These are phyloP conservation scores for Synaphobranchus kaupii DNA, from an alignment of 2,797 vertebrate genomes.

Conservation along the genomic window DNA sequence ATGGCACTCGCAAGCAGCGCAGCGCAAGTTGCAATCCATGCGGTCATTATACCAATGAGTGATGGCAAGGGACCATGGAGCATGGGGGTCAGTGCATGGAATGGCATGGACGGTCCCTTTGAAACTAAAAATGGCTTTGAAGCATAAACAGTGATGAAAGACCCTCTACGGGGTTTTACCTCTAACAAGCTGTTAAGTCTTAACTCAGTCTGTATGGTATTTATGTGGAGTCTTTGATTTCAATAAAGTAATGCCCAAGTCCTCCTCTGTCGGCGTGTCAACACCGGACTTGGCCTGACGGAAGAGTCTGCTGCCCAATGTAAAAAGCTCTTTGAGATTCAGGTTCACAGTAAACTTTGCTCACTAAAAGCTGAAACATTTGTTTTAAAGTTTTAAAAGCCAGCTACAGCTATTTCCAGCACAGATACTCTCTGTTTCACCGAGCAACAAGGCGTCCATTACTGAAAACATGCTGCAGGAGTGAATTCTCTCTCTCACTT, in stretches of 20 bases:
- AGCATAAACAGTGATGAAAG: background rate
- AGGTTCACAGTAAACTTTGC: background rate
- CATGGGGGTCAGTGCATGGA: background rate
- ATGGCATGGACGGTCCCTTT: background rate
- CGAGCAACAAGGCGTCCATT: conserved; percentile 43
- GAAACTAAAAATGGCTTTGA: conserved; percentile 3
- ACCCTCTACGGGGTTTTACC: background rate
- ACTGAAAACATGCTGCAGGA: conserved; percentile 47
- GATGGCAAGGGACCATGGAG: background rate
- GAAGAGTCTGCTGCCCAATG: background rate
- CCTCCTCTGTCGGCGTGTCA: conserved; percentile 33
- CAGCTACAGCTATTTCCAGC: conserved; percentile 49
- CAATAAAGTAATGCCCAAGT: conserved; percentile 34
- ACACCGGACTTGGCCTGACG: conserved; percentile 36
- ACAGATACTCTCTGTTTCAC: conserved; percentile 33
- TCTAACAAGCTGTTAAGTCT: background rate
- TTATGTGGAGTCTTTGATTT: conserved; percentile 25
- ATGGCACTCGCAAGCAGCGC: background rate
- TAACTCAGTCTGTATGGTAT: background rate
- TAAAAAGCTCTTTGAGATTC: background rate
- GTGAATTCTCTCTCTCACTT: conserved; percentile 47
- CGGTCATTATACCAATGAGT: background rate
- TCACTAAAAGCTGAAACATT: conserved; percentile 39
- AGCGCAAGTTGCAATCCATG: background rate
- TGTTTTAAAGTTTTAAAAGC: conserved; percentile 26